Base-by-base conservation (phyloP, 2,113 vertebrate species). In the Rattus norvegicus region DNA sequence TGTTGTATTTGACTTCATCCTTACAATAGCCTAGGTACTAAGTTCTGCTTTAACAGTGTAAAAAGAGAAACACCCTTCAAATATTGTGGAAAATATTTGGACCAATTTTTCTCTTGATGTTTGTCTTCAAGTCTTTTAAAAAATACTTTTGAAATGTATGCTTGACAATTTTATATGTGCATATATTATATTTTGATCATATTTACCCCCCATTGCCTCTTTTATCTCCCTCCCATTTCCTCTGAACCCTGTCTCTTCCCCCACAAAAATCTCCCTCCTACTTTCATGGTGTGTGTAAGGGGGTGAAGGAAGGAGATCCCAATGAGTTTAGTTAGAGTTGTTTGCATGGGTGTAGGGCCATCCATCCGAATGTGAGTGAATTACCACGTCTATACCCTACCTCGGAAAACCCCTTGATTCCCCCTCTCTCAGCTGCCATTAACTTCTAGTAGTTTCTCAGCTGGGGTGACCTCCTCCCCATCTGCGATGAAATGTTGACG, bases 1-100 rank as follows among this genome's bases (percentile, higher is more conserved):
- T 94, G 75, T 52, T 8, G 90, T 92, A 85, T 95, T 97, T 94
- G 91, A 92, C 36, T 73, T 94, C 91, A 94, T 95, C 24, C 52
- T 93, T 93, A 79, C 22, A 95, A 88, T 33, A 95, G 43, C 4
- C 36, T 47, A 0, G 72, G 85, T 67, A 75, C 52, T 81, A 92
- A 86, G 1, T 69, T 96, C 92, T 92, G 59, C 75, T 93, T 90
- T 61, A 96, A 90, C 16, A 28, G 88, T 92, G 24, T 92, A 89
- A 36, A 88, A 88, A 91, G 87, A 54, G 94, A 56, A 63, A 33
- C 1, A 81, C 2, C 16, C 52, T 89, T 93, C 14, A 94, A 90
- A 16, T 54, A 95, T 39, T 59, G 69, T 69, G 75, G 79, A 80
- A 90, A 90, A 94, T 13, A 86, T 83, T 93, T 76, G 61, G 49